Evolutionary conservation across 2,113 vertebrate genomes (phyloP).

Genomic region (Pachycephala philippinensis): DNA sequence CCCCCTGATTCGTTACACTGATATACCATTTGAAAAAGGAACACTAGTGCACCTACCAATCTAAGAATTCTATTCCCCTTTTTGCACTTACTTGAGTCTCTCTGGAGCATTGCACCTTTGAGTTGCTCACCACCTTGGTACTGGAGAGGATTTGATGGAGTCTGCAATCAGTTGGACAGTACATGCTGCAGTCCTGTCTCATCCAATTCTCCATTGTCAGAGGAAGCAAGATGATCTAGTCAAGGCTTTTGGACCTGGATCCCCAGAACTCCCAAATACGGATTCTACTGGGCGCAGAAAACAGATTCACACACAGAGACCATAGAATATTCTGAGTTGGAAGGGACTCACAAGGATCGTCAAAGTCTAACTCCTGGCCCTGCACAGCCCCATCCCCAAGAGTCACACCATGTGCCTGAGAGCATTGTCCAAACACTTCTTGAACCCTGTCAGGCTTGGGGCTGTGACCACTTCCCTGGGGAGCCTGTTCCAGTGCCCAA

Average conservation of each 20-base stretch:
- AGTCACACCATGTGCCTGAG: background rate
- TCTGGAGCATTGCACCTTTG: background rate
- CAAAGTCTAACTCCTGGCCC: background rate
- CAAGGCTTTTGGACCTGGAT: background rate
- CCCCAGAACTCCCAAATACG: background rate
- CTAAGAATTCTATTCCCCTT: background rate
- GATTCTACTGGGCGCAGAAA: background rate
- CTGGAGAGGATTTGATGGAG: background rate
- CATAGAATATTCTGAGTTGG: background rate
- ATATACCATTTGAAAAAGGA: background rate
- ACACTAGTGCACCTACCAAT: too few species aligned
- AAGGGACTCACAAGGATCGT: background rate
- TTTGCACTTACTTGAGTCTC: background rate
- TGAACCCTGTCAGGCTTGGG: background rate
- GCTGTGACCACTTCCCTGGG: background rate
- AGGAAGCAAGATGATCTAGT: background rate
- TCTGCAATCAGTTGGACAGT: accelerated
- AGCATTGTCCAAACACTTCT: background rate
- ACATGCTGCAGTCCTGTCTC: background rate
- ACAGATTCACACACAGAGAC: background rate
- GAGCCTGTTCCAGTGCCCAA: background rate
- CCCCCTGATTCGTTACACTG: background rate
- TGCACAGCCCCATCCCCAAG: background rate
- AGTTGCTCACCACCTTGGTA: background rate
- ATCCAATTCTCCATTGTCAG: background rate